These are phyloP conservation scores for Oreochromis tanganicae DNA, from an alignment of 2,113 vertebrate species.

Conservation along the genomic window DNA sequence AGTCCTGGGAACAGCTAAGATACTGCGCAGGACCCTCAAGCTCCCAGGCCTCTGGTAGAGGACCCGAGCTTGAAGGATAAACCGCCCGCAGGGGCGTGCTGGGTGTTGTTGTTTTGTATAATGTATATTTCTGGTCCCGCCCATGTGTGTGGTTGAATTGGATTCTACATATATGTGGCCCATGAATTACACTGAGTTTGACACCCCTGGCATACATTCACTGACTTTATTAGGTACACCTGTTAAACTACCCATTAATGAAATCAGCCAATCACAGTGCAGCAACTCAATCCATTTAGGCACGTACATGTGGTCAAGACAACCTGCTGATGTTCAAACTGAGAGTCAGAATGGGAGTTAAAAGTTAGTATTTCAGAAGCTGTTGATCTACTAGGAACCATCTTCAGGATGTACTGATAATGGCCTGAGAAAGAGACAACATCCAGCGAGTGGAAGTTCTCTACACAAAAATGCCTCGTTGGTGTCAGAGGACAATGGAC, in stretches of 20 bases:
- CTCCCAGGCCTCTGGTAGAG: too few relatives aligned
- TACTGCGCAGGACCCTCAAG: too few relatives aligned
- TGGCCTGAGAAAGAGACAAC: not conserved
- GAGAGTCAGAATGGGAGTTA: fast-evolving
- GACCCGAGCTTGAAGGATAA: too few relatives aligned
- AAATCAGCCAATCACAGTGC: not conserved
- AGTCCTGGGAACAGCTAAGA: too few relatives aligned
- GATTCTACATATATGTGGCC: not conserved
- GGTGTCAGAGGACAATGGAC: not conserved
- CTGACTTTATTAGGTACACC: not conserved
- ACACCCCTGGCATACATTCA: not conserved
- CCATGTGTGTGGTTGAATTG: not conserved
- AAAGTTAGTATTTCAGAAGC: not conserved
- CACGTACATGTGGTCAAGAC: not conserved
- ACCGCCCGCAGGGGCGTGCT: too few relatives aligned
- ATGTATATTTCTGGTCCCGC: fast-evolving
- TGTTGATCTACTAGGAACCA: not conserved
- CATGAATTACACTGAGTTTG: not conserved
- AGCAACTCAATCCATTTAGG: not conserved
- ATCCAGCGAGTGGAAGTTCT: not conserved
- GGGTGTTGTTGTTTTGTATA: too few relatives aligned
- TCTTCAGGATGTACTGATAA: not conserved
- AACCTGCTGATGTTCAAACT: not conserved
- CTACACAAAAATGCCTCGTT: not conserved
- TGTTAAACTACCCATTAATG: not conserved